Percentiles rank a stretch among this genome's conserved stretches.
These are phyloP conservation scores for Odontesthes bonariensis DNA, from an alignment of 2,113 vertebrate species.

Conservation along the genomic window DNA sequence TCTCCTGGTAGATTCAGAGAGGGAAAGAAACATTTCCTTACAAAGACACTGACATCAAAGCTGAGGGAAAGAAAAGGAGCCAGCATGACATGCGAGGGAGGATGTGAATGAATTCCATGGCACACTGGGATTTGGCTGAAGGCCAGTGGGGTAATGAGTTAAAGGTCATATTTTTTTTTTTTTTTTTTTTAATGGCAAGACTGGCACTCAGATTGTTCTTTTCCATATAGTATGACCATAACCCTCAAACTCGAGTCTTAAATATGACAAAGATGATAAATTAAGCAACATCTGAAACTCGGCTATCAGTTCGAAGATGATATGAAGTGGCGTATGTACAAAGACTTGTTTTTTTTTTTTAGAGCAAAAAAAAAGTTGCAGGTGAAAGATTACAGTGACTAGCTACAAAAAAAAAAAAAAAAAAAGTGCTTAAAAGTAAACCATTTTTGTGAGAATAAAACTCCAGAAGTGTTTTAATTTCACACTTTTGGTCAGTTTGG, in stretches of 20 bases:
- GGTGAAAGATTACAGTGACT: neutral
- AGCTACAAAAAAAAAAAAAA: too few relatives aligned
- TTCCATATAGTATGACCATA: constrained; percentile 26
- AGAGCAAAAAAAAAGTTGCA: neutral
- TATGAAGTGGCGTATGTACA: neutral
- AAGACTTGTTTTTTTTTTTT: too few relatives aligned
- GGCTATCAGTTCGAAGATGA: neutral
- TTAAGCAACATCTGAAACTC: neutral
- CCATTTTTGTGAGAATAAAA: too few relatives aligned
- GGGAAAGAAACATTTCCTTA: constrained; percentile 60
- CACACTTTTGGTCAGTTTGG: too few relatives aligned
- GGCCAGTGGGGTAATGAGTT: constrained; percentile 62
- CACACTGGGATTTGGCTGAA: constrained; percentile 67
- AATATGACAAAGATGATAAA: constrained; percentile 45
- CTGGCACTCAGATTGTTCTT: constrained; percentile 32
- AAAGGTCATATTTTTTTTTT: constrained; percentile 47
- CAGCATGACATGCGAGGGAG: constrained; percentile 66
- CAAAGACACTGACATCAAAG: constrained; percentile 74
- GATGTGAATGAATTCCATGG: constrained; percentile 71
- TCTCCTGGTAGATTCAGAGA: constrained; percentile 51
- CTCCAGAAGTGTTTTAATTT: too few relatives aligned
- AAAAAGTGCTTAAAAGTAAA: too few relatives aligned
- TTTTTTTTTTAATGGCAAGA: constrained; percentile 37
- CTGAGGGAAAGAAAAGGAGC: constrained; percentile 61
- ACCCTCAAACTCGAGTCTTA: constrained; percentile 25